These are phyloP conservation scores for Octodonta nipae DNA, from an alignment of 2,888 invertebrate species.

Conservation along the genomic window DNA sequence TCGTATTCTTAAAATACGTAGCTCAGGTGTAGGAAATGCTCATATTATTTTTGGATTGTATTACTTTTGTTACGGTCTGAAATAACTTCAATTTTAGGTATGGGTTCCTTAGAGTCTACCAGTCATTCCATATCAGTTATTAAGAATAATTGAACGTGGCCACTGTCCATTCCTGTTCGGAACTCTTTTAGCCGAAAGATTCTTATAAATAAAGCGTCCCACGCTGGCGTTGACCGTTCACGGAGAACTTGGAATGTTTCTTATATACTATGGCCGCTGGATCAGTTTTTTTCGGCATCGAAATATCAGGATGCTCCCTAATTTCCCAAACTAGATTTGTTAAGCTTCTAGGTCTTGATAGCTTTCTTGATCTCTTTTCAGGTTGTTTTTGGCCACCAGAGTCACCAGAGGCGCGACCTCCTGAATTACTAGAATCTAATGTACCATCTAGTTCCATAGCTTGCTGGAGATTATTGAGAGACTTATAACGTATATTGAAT, in stretches of 20 bases:
- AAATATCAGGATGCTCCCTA: conserved; percentile 31
- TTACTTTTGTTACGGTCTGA: too few relatives aligned
- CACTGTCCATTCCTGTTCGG: too few relatives aligned
- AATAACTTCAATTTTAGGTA: too few relatives aligned
- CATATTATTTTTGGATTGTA: too few relatives aligned
- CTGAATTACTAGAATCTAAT: conserved; percentile 80
- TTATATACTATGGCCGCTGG: conserved; percentile 36
- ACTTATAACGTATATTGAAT: conserved; percentile 61
- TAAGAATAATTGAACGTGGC: too few relatives aligned
- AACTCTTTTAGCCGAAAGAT: too few relatives aligned
- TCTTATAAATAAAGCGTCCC: conserved; percentile 36
- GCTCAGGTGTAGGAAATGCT: too few relatives aligned
- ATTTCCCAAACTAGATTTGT: conserved; percentile 78
- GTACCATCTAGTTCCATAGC: conserved; percentile 62
- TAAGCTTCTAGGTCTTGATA: conserved; percentile 72
- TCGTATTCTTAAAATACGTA: too few relatives aligned
- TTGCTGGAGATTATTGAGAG: conserved; percentile 57
- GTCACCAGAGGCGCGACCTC: conserved; percentile 74
- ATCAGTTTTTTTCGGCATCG: conserved; percentile 28
- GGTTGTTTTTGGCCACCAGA: conserved; percentile 64
- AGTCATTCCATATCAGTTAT: too few relatives aligned
- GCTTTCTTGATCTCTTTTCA: conserved; percentile 65
- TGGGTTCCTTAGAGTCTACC: too few relatives aligned
- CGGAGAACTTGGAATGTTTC: conserved; percentile 38
- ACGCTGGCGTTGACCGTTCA: conserved; percentile 32